These are phyloP conservation scores for Dynastes hyllus DNA, from an alignment of 2,888 invertebrate genomes.

Conservation along the genomic window DNA sequence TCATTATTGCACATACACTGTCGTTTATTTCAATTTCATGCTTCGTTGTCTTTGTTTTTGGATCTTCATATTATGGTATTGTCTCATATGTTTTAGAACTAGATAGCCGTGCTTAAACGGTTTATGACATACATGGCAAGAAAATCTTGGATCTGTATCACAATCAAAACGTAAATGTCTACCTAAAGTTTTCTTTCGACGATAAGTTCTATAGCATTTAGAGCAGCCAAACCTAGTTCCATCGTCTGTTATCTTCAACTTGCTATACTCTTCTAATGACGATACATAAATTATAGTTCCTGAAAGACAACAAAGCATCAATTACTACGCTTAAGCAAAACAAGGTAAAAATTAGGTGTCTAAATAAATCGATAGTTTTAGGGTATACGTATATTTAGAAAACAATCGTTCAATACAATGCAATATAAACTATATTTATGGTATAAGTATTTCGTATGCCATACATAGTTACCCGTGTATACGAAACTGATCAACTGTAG, in stretches of 20 bases:
- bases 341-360: not conserved
- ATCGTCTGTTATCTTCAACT: slow-evolving; percentile 65
- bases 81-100: slow-evolving; percentile 54
- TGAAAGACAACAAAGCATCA: slow-evolving; percentile 50
- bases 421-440: no score
- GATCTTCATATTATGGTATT: slow-evolving; percentile 54
- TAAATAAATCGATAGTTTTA: no score
- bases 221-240: slow-evolving; percentile 67
- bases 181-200: slow-evolving; percentile 68
- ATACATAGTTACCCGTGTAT: no score
- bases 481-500: no score
- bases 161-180: slow-evolving; percentile 72
- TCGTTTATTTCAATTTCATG: not conserved
- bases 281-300: slow-evolving; percentile 65
- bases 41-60: slow-evolving; percentile 51
- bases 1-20: no score
- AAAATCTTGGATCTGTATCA: slow-evolving; percentile 68
- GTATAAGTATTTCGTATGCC: no score
- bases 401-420: no score
- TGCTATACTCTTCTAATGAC: slow-evolving; percentile 66
- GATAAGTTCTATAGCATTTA: slow-evolving; percentile 67
- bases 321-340: slow-evolving; percentile 29
- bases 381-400: not conserved
- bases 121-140: slow-evolving; percentile 63
- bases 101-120: slow-evolving; percentile 51